Conservation (phyloP, 2,797 vertebrate species). For the Poecile montanus region DNA sequence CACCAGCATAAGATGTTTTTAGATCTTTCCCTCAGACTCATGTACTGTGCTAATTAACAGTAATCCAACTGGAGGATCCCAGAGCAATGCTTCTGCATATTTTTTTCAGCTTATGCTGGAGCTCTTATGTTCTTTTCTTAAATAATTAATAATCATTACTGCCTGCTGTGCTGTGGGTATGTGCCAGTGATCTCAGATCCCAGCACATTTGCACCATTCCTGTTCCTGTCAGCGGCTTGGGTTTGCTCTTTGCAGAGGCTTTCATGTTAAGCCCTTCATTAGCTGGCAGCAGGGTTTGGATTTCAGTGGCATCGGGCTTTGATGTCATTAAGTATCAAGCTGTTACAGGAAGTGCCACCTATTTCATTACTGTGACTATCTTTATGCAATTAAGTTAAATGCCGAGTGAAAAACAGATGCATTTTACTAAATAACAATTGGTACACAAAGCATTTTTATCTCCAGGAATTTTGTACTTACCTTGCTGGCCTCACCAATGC, state of each 20-base stretch:
- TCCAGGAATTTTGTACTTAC: neutral
- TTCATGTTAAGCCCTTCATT: conserved; percentile 75
- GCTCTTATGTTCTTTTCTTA: conserved; percentile 71
- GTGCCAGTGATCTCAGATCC: conserved; percentile 63
- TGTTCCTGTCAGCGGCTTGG: conserved; percentile 63
- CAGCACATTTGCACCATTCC: conserved; percentile 60
- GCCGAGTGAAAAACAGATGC: neutral
- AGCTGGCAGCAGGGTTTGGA: conserved; percentile 48
- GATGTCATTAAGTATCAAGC: conserved; percentile 65
- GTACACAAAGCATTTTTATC: neutral
- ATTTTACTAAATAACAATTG: neutral
- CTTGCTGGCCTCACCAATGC: neutral
- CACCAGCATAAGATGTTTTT: conserved; percentile 45
- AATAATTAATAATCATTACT: conserved; percentile 79
- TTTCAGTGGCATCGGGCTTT: conserved; percentile 51
- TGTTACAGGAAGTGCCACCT: conserved; percentile 45
- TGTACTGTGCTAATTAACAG: conserved; percentile 73
- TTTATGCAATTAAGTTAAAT: conserved; percentile 31
- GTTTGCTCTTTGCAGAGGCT: conserved; percentile 64
- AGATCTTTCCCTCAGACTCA: conserved; percentile 58
- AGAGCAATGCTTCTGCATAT: conserved; percentile 55
- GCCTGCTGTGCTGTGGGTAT: conserved; percentile 58
- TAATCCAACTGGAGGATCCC: conserved; percentile 68
- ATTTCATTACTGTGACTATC: conserved; percentile 38
- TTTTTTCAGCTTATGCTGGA: conserved; percentile 37